A percentile compares a stretch with the other conserved stretches of the same genome.
phyloP scores from a whole-genome alignment of 2,888 invertebrate species.

The Ochropleura leucogaster region DNA sequence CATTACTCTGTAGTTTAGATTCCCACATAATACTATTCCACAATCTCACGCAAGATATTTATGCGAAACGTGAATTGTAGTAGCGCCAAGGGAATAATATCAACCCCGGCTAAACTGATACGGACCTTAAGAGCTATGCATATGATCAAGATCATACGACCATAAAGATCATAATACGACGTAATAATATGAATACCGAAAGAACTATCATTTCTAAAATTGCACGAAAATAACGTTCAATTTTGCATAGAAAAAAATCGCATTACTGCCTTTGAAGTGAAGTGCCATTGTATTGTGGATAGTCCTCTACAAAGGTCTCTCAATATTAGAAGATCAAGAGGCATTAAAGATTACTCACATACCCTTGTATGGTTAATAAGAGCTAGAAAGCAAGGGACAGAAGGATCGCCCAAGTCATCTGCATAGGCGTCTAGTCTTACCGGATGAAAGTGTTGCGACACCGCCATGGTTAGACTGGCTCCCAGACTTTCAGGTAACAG shows the following conservation, averaged over 20 bases:
- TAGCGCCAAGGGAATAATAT: slow-evolving; percentile 31
- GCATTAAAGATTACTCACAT: slow-evolving; percentile 25
- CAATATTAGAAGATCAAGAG: slow-evolving; percentile 30
- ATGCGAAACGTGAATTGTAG: slow-evolving; percentile 25
- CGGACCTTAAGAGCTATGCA: neutral
- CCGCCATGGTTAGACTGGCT: neutral
- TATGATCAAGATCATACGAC: slow-evolving; percentile 2
- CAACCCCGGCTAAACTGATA: slow-evolving; percentile 1
- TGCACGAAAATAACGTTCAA: neutral
- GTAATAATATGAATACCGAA: neutral
- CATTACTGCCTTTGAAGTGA: slow-evolving; percentile 11
- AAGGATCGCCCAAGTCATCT: neutral
- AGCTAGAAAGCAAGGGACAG: neutral
- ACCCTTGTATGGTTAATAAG: slow-evolving; percentile 12
- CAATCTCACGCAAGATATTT: slow-evolving; percentile 28
- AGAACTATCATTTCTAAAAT: neutral
- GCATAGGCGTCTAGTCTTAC: neutral
- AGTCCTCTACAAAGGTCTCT: slow-evolving; percentile 1
- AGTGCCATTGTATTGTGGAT: slow-evolving; percentile 27
- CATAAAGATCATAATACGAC: slow-evolving; percentile 9
- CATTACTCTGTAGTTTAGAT: neutral
- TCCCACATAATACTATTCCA: slow-evolving; percentile 12
- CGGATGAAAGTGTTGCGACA: neutral
- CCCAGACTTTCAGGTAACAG: neutral
- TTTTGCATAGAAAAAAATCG: neutral